Percentiles rank a stretch among this genome's conserved stretches.
Evolutionary conservation across 1,140 invertebrate genomes (phyloP).

Genomic region (Trinorchestia longiramus): DNA sequence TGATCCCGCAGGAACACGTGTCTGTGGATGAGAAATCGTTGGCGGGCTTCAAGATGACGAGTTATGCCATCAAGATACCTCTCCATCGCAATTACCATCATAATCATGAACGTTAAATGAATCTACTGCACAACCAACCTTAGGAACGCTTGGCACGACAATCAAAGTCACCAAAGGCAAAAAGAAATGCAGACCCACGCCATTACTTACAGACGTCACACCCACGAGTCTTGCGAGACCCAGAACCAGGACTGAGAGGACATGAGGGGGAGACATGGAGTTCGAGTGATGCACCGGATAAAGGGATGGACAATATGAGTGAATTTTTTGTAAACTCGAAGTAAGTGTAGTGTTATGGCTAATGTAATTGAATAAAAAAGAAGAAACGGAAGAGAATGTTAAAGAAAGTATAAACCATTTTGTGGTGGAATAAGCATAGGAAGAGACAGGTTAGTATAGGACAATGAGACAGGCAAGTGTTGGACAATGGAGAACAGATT

Average conservation of each 20-base stretch:
- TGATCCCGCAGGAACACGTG: neutral
- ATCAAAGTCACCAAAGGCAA: neutral
- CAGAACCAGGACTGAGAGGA: neutral
- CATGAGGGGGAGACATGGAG: neutral
- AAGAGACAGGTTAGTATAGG: no score
- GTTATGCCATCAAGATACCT: neutral
- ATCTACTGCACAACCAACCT: neutral
- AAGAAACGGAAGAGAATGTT: no score
- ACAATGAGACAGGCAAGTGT: no score
- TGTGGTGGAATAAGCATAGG: no score
- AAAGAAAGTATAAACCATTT: no score
- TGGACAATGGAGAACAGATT: no score
- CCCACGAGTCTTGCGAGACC: neutral
- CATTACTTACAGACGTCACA: neutral
- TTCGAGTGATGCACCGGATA: no score
- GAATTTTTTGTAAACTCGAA: neutral
- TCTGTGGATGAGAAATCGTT: neutral
- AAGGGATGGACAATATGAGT: neutral
- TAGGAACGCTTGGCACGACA: neutral
- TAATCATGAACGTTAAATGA: conserved; percentile 9
- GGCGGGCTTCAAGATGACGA: neutral
- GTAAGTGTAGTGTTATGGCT: no score
- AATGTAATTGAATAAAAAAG: no score
- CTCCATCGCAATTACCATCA: neutral
- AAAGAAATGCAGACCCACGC: neutral